These are phyloP conservation scores for Pandemis heparana DNA, from an alignment of 2,888 invertebrate genomes.

Conservation along the genomic window DNA sequence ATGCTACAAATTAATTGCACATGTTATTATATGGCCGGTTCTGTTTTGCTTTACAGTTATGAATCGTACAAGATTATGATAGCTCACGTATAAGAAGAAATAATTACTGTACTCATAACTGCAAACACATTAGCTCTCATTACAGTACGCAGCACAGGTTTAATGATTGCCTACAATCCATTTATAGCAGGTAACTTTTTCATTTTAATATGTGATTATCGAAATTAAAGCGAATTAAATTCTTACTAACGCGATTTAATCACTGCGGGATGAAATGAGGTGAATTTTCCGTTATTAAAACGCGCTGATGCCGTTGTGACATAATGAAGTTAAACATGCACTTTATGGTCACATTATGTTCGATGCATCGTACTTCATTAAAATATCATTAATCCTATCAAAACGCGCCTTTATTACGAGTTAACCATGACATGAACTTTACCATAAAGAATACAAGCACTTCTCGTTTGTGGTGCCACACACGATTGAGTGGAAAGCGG, in stretches of 20 bases:
- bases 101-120: constrained; percentile 21
- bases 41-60: constrained; percentile 15
- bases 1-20: constrained; percentile 1
- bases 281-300: constrained; percentile 26
- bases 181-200: background rate
- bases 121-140: background rate
- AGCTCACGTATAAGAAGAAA: background rate
- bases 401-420: constrained; percentile 53
- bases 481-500: constrained; percentile 60
- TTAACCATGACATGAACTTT: constrained; percentile 59
- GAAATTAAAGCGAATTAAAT: background rate
- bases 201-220: background rate
- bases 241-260: background rate
- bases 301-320: constrained; percentile 28
- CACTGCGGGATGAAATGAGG: constrained; percentile 13
- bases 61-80: constrained; percentile 11
- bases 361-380: constrained; percentile 58
- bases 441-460: constrained; percentile 64
- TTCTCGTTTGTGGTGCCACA: constrained; percentile 74
- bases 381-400: constrained; percentile 66
- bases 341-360: constrained; percentile 45
- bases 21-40: constrained; percentile 2
- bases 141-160: background rate
- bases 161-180: background rate
- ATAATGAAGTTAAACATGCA: constrained; percentile 39